Conservation (phyloP, 1,140 invertebrate species). For the Paraescarpia echinospica region DNA sequence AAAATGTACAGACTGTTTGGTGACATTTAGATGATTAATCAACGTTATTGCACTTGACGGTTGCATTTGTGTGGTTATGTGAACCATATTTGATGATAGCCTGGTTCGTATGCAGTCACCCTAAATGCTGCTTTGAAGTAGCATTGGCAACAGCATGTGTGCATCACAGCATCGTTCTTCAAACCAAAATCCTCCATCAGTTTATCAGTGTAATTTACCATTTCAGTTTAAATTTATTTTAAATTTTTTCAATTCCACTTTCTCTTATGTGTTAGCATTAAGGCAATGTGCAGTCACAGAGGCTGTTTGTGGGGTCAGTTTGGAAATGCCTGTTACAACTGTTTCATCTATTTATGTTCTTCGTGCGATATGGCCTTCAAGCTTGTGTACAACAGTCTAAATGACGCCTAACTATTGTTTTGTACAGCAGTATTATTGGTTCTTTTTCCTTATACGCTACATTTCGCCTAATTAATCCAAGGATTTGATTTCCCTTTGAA, state of each 20-base stretch:
- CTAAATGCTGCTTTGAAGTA: neutral
- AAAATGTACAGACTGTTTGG: neutral
- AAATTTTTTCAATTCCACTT: neutral
- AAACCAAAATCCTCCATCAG: neutral
- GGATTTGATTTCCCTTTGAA: too few species aligned
- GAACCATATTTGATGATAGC: neutral
- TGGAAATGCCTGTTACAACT: too few species aligned
- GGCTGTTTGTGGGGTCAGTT: too few species aligned
- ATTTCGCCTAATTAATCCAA: too few species aligned
- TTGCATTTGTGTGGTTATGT: neutral
- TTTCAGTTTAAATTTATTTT: too few species aligned
- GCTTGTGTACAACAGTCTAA: too few species aligned
- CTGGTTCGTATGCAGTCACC: neutral
- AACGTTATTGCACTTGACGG: neutral
- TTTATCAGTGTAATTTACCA: too few species aligned
- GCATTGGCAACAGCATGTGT: neutral
- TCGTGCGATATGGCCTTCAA: too few species aligned
- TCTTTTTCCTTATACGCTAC: too few species aligned
- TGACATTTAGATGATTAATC: neutral
- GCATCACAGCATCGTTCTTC: neutral
- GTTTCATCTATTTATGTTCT: too few species aligned
- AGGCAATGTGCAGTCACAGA: neutral
- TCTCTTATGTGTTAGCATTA: neutral
- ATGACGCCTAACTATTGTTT: too few species aligned
- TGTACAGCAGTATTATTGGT: too few species aligned